Evolutionary conservation across 1,140 invertebrate species (phyloP).

Genomic region (Saccostrea echinata): DNA sequence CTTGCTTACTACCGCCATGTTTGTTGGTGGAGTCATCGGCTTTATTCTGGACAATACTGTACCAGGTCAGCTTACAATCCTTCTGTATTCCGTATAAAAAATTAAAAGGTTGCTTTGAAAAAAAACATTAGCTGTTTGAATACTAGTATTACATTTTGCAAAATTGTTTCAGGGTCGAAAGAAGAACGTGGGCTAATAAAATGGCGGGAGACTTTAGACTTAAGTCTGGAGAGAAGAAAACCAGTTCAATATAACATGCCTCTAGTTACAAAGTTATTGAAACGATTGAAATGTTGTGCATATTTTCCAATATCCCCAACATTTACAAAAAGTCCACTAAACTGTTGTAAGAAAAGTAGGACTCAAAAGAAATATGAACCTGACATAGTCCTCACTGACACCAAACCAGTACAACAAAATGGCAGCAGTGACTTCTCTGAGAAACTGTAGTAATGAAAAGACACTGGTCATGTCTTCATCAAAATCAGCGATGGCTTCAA

Average conservation of each 20-base stretch:
- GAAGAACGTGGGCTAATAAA: constrained; percentile 45
- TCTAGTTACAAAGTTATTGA: constrained; percentile 18
- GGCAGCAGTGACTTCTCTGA: background rate
- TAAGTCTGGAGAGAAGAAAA: background rate
- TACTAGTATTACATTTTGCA: too few species aligned
- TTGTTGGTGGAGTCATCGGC: constrained; percentile 89
- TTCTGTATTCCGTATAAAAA: background rate
- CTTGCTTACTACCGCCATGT: constrained; percentile 90
- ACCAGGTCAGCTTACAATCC: constrained; percentile 85
- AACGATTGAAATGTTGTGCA: constrained; percentile 28
- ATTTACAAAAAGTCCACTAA: background rate
- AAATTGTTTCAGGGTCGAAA: constrained; percentile 11
- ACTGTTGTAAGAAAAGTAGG: background rate
- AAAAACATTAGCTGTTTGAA: too few species aligned
- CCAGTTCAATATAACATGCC: constrained; percentile 22
- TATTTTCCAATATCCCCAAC: constrained; percentile 46
- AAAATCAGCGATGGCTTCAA: background rate
- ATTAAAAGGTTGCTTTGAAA: too few species aligned
- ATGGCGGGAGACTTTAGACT: constrained; percentile 21
- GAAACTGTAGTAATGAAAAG: background rate
- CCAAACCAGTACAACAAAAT: background rate
- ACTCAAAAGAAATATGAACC: background rate
- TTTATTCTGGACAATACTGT: constrained; percentile 92
- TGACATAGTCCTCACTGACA: background rate
- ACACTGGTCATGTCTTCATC: background rate